Base-by-base conservation (phyloP, 2,888 invertebrate species). In the Imbricaverruca yamaguchii region DNA sequence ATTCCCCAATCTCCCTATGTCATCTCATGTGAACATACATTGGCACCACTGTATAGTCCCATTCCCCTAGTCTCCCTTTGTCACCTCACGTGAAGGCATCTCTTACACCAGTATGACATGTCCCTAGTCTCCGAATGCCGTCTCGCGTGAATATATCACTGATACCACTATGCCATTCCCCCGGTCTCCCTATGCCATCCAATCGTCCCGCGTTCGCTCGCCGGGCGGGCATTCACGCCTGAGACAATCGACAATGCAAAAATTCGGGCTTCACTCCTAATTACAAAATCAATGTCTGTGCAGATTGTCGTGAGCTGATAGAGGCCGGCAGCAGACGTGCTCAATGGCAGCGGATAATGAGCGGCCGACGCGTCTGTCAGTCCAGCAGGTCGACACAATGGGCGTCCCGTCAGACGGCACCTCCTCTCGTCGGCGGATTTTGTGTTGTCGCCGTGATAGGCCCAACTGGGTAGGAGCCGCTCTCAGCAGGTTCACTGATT, bases 181-280 rank as follows among this genome's bases (percentile, higher is more conserved):
- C 39, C 39, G 39, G 4, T 39, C 39, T 39, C 39, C 39, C 39
- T 39, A 39, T 39, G 39, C 39, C 39, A 39, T 39, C 39, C 39
- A 39, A 39, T 39, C 39, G 39, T 39, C 39, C 39, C 39, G 39
- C 39, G 39, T 39, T 39, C 39, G 4, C 39, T 39, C 39, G 10
- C 61, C 67, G 67, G 67, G n/a, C 13, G 8, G n/a, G 65, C 67
- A 25, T 67, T 67, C 67, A 67, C 25, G 25, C 61, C 12, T n/a
- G 25, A 67, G 9, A 67, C 65, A 65, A 67, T 67, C 13, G 67
- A 67, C 67, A 67, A 67, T 67, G 67, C 67, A 67, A 67, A 67
- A 67, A 67, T 12, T 25, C 39, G 53, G 69, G 74, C 74, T 74
- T 74, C 74, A 74, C 74, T 21, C 18, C 74, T 74, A 74, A 74